phyloP scores from a whole-genome alignment of 2,797 vertebrate species.

The Neosalanx taihuensis region DNA sequence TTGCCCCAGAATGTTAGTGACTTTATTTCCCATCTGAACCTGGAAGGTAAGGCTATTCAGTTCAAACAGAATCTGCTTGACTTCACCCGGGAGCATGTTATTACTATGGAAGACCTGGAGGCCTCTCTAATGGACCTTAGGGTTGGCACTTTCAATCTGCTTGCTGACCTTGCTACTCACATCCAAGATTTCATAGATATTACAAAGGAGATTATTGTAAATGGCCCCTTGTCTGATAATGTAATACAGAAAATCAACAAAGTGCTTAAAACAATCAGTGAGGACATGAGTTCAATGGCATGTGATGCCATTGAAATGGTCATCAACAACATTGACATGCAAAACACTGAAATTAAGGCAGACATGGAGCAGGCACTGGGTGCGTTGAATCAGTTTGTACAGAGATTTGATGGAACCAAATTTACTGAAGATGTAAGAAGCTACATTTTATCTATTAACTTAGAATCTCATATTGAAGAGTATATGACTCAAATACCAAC shows the following conservation, averaged over 20 bases:
- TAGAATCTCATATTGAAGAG: slow-evolving; percentile 51
- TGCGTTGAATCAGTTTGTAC: slow-evolving; percentile 65
- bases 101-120: slow-evolving; percentile 79
- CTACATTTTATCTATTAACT: slow-evolving; percentile 53
- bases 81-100: slow-evolving; percentile 70
- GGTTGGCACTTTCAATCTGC: slow-evolving; percentile 46
- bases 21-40: slow-evolving; percentile 72
- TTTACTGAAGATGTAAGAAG: slow-evolving; percentile 63
- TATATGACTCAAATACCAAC: slow-evolving; percentile 58
- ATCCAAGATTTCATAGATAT: slow-evolving; percentile 63
- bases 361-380: slow-evolving; percentile 62
- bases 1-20: slow-evolving; percentile 72
- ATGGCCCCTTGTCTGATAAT: slow-evolving; percentile 60
- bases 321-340: slow-evolving; percentile 71
- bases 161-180: slow-evolving; percentile 60
- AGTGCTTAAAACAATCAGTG: slow-evolving; percentile 69
- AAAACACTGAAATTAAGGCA: slow-evolving; percentile 74
- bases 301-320: slow-evolving; percentile 68
- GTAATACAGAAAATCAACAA: slow-evolving; percentile 74
- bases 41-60: slow-evolving; percentile 69
- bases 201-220: slow-evolving; percentile 69
- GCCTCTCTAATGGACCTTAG: slow-evolving; percentile 64
- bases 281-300: slow-evolving; percentile 65
- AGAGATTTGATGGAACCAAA: slow-evolving; percentile 65
- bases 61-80: slow-evolving; percentile 74